Evolutionary conservation across 2,113 vertebrate genomes (phyloP), one percentile per base, ranked within the genome.

Genomic region (Rynchops niger): DNA sequence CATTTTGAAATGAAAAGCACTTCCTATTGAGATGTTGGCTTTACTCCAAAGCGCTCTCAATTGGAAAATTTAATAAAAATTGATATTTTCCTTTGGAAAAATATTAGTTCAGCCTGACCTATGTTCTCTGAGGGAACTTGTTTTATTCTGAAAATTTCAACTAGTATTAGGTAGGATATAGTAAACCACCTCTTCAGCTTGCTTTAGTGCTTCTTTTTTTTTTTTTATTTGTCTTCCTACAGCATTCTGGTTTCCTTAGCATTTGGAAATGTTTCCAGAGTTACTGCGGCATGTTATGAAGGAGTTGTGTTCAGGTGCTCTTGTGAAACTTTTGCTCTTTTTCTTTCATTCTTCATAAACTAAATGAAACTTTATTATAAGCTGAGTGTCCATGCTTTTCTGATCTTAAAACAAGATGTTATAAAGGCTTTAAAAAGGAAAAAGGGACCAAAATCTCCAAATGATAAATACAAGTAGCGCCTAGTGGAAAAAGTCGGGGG

Each of bases 371-470:
- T 32, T 76, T 36, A 61, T 77, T 32, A 38, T 62, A 69, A 78
- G 20, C 21, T 45, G 58, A 62, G 66, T 38, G 15, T 70, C n/a
- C 1, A 0, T 65, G 58, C 34, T 65, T 79, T 78, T 56, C 49
- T 84, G 12, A 26, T 88, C 30, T 67, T 87, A 66, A 85, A 91
- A n/a, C 1, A 11, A 94, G 34, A 15, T 81, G 49, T 70, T 93
- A 47, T 2, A 38, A 80, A 65, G 67, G 30, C 56, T 90, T 90
- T 55, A 6, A 73, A 95, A 95, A 76, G 19, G 43, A 65, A 87
- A 91, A 94, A 53, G 53, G 78, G 96, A 94, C 88, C 67, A 82
- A 70, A 96, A 82, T 80, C 86, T 95, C 84, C 61, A 85, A 81
- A 95, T 93, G 81, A 89, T 86, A 95, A 95, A 93, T 88, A 92